phyloP scores from a whole-genome alignment of 2,113 vertebrate species.

The Triplophysa rosa region DNA sequence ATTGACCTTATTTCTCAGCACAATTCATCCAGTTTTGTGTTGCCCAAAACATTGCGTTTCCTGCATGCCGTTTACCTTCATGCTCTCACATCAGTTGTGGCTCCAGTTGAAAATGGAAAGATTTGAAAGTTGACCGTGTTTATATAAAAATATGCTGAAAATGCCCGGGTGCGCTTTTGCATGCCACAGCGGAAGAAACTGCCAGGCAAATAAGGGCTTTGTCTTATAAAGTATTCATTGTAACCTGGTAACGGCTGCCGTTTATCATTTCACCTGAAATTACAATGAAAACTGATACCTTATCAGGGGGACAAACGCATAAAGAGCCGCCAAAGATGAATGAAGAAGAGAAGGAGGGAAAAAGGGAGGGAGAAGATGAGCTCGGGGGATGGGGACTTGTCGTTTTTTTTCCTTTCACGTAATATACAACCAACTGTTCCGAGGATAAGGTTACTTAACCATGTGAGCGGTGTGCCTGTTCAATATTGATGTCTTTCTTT shows the following conservation, averaged over 20 bases:
- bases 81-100: not conserved
- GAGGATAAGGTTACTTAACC: conserved; percentile 58
- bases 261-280: conserved; percentile 87
- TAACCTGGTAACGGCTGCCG: conserved; percentile 81
- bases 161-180: conserved; percentile 73
- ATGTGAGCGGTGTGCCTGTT: conserved; percentile 33
- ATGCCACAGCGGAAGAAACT: conserved; percentile 78
- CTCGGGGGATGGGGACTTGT: conserved; percentile 53
- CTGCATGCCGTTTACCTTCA: not conserved
- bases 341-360: conserved; percentile 61
- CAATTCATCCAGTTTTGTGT: conserved; percentile 24
- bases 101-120: conserved; percentile 23
- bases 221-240: conserved; percentile 88
- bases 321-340: conserved; percentile 42
- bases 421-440: conserved; percentile 59
- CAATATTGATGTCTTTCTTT: conserved; percentile 43
- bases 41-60: not conserved
- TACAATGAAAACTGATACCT: conserved; percentile 85
- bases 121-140: conserved; percentile 41
- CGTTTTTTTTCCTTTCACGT: conserved; percentile 41
- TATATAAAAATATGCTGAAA: conserved; percentile 65
- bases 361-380: conserved; percentile 55
- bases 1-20: conserved; percentile 44
- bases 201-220: conserved; percentile 84
- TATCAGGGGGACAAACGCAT: conserved; percentile 72